These are phyloP conservation scores for Mystacides longicornis DNA, from an alignment of 2,888 invertebrate species.

Conservation along the genomic window DNA sequence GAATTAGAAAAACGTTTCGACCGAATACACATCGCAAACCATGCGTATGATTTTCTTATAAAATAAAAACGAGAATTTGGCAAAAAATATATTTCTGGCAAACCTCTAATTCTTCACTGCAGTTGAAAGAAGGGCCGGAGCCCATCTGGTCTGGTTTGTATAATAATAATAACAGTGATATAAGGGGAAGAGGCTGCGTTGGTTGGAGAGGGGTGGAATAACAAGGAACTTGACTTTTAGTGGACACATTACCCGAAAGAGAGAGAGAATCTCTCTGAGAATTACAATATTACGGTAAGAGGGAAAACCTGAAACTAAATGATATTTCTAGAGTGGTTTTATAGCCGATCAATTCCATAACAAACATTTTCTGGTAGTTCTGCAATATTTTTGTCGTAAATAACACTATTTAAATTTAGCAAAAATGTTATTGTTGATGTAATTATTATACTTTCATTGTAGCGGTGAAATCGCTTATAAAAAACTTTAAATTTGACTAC, in stretches of 20 bases:
- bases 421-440: too few species aligned
- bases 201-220: slow-evolving; percentile 16
- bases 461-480: too few species aligned
- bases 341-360: too few species aligned
- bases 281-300: too few species aligned
- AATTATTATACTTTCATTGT: too few species aligned
- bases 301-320: too few species aligned
- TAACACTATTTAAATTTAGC: too few species aligned
- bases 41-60: neutral
- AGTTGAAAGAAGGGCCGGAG: slow-evolving; percentile 6
- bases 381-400: too few species aligned
- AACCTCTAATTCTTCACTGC: slow-evolving; percentile 6
- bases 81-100: too few species aligned
- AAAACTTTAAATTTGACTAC: too few species aligned
- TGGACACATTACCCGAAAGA: slow-evolving; percentile 22
- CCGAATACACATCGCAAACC: neutral
- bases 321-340: too few species aligned
- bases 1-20: neutral
- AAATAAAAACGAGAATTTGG: neutral
- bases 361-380: too few species aligned
- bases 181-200: slow-evolving; percentile 11
- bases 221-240: slow-evolving; percentile 26
- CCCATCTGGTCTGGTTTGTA: slow-evolving; percentile 23
- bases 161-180: slow-evolving; percentile 7
- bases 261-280: slow-evolving; percentile 21